A percentile compares a stretch with the other conserved stretches of the same genome.
phyloP scores from a whole-genome alignment of 2,888 invertebrate genomes.

The Hedya salicella region DNA sequence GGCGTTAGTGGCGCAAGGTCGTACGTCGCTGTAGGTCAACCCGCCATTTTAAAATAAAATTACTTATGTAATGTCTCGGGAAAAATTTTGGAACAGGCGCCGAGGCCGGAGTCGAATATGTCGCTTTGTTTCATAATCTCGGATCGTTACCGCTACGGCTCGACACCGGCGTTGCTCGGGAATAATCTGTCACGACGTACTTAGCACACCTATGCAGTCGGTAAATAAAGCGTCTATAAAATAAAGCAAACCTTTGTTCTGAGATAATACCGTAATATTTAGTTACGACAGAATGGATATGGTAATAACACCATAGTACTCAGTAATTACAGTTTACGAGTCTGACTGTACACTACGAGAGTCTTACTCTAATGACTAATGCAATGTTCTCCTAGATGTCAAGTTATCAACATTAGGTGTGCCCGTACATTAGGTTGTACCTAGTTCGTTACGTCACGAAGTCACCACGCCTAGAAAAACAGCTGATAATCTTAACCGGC shows the following conservation, averaged over 20 bases:
- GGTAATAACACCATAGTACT: no score
- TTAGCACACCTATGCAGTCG: background rate
- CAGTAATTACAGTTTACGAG: no score
- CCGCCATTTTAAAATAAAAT: slow-evolving; percentile 26
- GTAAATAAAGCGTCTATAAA: background rate
- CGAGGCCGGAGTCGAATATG: slow-evolving; percentile 12
- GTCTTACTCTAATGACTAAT: no score
- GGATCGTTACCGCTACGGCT: background rate
- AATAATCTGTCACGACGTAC: background rate
- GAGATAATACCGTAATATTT: background rate
- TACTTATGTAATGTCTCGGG: slow-evolving; percentile 19
- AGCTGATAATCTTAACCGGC: no score
- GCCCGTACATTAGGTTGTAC: no score
- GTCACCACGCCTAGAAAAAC: no score
- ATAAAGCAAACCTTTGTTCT: background rate
- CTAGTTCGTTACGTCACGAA: no score
- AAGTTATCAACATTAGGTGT: no score
- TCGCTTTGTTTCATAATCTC: slow-evolving; percentile 23
- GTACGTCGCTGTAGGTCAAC: slow-evolving; percentile 16
- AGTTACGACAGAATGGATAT: background rate
- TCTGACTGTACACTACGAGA: no score
- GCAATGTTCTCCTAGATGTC: no score
- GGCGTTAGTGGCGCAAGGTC: slow-evolving; percentile 21
- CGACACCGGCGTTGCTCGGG: background rate
- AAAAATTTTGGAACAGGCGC: slow-evolving; percentile 12